Base-by-base conservation (phyloP, 2,113 vertebrate species). In the Haemorhous mexicanus region DNA sequence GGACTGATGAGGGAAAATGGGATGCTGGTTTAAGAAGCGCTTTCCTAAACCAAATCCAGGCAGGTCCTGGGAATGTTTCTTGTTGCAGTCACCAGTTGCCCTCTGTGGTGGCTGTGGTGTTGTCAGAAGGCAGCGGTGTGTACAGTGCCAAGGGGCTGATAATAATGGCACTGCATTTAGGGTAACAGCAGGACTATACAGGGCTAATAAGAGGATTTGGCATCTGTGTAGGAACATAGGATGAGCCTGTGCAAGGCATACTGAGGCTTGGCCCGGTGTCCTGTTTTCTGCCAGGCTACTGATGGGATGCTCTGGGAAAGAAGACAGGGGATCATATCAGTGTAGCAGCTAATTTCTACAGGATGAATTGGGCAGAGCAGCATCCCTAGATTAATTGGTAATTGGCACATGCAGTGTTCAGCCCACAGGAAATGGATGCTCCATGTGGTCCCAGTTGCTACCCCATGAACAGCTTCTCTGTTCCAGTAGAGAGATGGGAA, bases 331-430 rank as follows among this genome's bases (percentile, higher is more conserved):
- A 39, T 12, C 0, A 0, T 14, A 26, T 72, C 33, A 41, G 10
- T n/a, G 37, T 49, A 43, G 49, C 32, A 67, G 19, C 35, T 74
- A 7, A 68, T 55, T 89, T 23, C 56, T 70, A 3, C 5, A 10
- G 24, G 39, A 46, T 62, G 59, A 32, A 52, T 72, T 52, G 26
- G 52, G 24, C 27, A 41, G 55, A 52, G 21, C 79, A 80, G 30
- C 26, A 13, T 58, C 32, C 59, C 73, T 8, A 46, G 35, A 44
- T 70, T 86, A 70, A 74, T 7, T 5, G 7, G 16, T 24, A 53
- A 55, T 43, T 10, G 7, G 16, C 12, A 27, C 0, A 4, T 0
- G 0, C 1, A 10, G 67, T 0, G 0, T 62, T 91, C 53, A 88
- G 21, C 44, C 61, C 7, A 2, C 39, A 69, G 69, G 61, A 1